phyloP scores from a whole-genome alignment of 2,888 invertebrate genomes.

The Cryptosula pallasiana region DNA sequence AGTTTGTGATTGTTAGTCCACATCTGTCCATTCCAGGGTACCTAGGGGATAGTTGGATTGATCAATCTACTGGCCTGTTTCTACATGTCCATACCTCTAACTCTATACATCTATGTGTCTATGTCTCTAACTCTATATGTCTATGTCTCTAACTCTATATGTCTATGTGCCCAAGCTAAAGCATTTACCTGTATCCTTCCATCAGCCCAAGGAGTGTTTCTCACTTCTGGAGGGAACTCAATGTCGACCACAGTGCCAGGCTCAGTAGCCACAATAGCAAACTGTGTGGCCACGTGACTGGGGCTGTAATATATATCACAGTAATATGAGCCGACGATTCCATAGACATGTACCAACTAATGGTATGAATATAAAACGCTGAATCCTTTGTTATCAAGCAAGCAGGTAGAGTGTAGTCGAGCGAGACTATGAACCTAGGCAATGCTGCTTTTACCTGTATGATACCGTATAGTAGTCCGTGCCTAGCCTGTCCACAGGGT shows the following conservation, averaged over 20 bases:
- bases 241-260: conserved; percentile 6
- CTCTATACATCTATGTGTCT: too few relatives aligned
- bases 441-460: too few relatives aligned
- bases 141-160: too few relatives aligned
- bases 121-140: too few relatives aligned
- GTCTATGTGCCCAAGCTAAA: too few relatives aligned
- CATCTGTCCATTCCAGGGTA: conserved; percentile 12
- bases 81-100: too few relatives aligned
- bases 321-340: too few relatives aligned
- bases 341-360: too few relatives aligned
- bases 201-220: not conserved
- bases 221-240: conserved; percentile 21
- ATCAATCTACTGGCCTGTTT: too few relatives aligned
- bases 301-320: conserved; percentile 3
- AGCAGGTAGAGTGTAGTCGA: too few relatives aligned
- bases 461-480: conserved; percentile 16
- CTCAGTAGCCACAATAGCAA: conserved; percentile 12
- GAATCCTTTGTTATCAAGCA: not conserved
- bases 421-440: too few relatives aligned
- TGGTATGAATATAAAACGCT: not conserved
- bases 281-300: conserved; percentile 21
- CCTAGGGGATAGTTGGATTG: too few relatives aligned
- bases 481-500: conserved; percentile 15
- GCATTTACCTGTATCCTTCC: conserved; percentile 12
- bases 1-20: conserved; percentile 12